A percentile compares a stretch with the other conserved stretches of the same genome.
Evolutionary conservation across 1,140 invertebrate species (phyloP).

Genomic region (Philopotamus ludificatus): DNA sequence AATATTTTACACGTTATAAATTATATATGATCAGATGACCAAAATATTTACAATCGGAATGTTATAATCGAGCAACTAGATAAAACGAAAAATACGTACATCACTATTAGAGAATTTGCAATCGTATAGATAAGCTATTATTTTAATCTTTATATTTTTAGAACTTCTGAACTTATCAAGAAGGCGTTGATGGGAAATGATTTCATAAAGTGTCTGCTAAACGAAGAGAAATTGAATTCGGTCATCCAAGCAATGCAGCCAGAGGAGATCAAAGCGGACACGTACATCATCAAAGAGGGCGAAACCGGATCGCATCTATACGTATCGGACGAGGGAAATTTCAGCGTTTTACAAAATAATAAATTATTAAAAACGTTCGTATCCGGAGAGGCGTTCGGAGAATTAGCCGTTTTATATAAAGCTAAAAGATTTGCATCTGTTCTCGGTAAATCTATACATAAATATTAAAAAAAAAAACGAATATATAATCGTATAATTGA

Average conservation of each 20-base stretch:
- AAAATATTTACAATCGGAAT: too few relatives aligned
- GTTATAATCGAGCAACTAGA: too few relatives aligned
- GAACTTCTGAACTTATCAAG: constrained; percentile 57
- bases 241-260: constrained; percentile 92
- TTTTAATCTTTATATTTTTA: constrained; percentile 42
- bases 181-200: constrained; percentile 79
- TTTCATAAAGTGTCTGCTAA: constrained; percentile 87
- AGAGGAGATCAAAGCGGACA: constrained; percentile 70
- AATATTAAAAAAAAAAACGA: too few relatives aligned
- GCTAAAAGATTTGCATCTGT: constrained; percentile 86
- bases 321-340: constrained; percentile 79
- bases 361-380: constrained; percentile 77
- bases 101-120: too few relatives aligned
- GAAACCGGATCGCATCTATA: constrained; percentile 78
- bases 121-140: too few relatives aligned
- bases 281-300: constrained; percentile 84
- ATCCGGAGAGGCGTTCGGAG: constrained; percentile 86
- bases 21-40: too few relatives aligned
- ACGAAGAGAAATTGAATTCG: constrained; percentile 74
- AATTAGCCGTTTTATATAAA: constrained; percentile 91
- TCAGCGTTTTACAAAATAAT: constrained; percentile 82
- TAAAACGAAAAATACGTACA: too few relatives aligned
- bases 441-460: constrained; percentile 69
- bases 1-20: too few relatives aligned
- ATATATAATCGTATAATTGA: constrained; percentile 14